Evolutionary conservation across 2,113 vertebrate species (phyloP).

Genomic region (Zootoca vivipara): DNA sequence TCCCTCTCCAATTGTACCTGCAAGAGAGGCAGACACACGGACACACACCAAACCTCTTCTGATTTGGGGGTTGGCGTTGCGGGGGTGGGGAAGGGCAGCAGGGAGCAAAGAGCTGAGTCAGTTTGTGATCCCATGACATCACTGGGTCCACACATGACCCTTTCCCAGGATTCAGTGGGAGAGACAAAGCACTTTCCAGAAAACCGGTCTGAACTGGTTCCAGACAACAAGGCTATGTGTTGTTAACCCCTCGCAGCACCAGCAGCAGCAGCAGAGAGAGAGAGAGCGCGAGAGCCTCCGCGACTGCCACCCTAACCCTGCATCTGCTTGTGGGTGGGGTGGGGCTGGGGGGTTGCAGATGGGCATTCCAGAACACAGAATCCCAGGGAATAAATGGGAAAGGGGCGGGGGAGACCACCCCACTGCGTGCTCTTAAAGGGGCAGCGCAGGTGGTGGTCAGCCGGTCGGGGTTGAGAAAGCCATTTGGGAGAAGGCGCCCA

Average conservation of each 20-base stretch:
- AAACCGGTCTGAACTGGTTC: slow-evolving; percentile 90
- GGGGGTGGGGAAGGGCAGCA: not conserved
- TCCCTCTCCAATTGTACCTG: slow-evolving; percentile 55
- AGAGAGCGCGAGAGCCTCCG: no score
- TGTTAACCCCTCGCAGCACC: slow-evolving; percentile 80
- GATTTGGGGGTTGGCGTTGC: slow-evolving; percentile 16
- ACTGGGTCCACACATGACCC: slow-evolving; percentile 86
- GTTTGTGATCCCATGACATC: slow-evolving; percentile 85
- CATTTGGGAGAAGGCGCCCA: not conserved
- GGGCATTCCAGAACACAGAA: not conserved
- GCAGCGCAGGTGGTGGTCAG: not conserved
- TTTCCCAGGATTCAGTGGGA: slow-evolving; percentile 86
- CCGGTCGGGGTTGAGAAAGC: not conserved
- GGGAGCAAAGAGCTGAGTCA: slow-evolving; percentile 77
- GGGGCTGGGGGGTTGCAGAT: not conserved
- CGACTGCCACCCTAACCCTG: no score
- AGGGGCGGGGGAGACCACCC: not conserved
- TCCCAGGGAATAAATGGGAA: not conserved
- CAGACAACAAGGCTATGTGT: slow-evolving; percentile 80
- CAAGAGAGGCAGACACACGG: slow-evolving; percentile 19
- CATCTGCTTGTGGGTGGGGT: no score
- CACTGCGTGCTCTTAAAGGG: not conserved
- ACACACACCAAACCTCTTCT: not conserved
- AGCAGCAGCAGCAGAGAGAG: no score
- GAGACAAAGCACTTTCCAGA: slow-evolving; percentile 88